A percentile compares a stretch with the other conserved stretches of the same genome.
Evolutionary conservation across 2,797 vertebrate species (phyloP).

Genomic region (Chloroceryle inda): DNA sequence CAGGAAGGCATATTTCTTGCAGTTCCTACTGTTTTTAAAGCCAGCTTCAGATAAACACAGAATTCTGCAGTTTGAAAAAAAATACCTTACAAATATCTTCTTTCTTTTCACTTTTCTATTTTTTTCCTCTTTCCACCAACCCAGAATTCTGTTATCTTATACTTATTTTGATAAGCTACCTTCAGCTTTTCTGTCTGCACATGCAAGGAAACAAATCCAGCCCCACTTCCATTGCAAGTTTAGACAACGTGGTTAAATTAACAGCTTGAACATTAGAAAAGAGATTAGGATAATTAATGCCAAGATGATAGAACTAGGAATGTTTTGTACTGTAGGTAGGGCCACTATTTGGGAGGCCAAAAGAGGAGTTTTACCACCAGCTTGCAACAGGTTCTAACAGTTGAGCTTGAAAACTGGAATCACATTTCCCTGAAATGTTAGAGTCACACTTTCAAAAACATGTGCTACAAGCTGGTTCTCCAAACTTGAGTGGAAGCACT

Average conservation of each 20-base stretch:
- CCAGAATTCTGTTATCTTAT: slow-evolving; percentile 66
- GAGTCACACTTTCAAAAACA: slow-evolving; percentile 5
- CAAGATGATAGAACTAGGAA: slow-evolving; percentile 81
- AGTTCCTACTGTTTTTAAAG: slow-evolving; percentile 29
- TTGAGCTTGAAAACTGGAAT: slow-evolving; percentile 31
- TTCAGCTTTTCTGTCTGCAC: slow-evolving; percentile 77
- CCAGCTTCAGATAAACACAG: background rate
- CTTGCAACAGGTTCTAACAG: slow-evolving; percentile 75
- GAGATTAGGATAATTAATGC: slow-evolving; percentile 83
- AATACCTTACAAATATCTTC: background rate
- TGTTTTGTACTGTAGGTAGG: slow-evolving; percentile 78
- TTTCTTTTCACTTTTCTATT: background rate
- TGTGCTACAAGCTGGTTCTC: background rate
- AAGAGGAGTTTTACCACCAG: slow-evolving; percentile 77
- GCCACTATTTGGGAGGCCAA: slow-evolving; percentile 80
- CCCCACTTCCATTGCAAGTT: slow-evolving; percentile 79
- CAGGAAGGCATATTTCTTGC: background rate
- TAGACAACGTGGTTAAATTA: slow-evolving; percentile 80
- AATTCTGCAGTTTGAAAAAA: background rate
- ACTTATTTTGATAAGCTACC: slow-evolving; percentile 74
- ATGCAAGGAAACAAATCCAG: slow-evolving; percentile 78
- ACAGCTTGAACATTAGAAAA: slow-evolving; percentile 79
- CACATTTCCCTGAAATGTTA: slow-evolving; percentile 6
- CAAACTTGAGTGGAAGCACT: background rate
- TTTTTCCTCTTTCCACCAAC: background rate